Percentiles rank a stretch among this genome's conserved stretches.
Conservation (phyloP, 2,113 vertebrate genomes). For the Pyrgilauda ruficollis region DNA sequence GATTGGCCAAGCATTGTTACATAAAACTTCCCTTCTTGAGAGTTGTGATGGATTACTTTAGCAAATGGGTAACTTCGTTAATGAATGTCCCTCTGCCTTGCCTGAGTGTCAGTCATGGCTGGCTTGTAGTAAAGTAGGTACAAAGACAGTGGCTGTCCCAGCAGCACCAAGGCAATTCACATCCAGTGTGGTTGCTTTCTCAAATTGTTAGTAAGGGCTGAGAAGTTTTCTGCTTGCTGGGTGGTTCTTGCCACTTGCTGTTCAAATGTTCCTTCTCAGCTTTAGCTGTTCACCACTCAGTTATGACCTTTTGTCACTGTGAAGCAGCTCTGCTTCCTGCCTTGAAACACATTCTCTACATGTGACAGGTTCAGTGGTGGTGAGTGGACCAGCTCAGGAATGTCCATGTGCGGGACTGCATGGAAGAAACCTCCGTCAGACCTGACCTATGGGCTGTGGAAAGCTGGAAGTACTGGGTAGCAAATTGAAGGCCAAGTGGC, state of each 20-base stretch:
- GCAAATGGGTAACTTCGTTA: conserved; percentile 20
- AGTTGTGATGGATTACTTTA: conserved; percentile 12
- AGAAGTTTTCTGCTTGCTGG: neutral
- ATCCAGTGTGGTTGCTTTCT: neutral
- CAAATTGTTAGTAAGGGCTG: neutral
- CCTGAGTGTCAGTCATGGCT: neutral
- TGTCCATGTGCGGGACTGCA: neutral
- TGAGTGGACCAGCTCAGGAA: neutral
- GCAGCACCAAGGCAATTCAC: neutral
- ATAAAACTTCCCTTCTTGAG: neutral
- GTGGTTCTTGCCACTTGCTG: neutral
- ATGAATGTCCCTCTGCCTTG: neutral
- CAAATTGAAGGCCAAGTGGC: neutral
- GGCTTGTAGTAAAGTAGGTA: neutral
- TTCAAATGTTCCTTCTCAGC: neutral
- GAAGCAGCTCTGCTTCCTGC: neutral
- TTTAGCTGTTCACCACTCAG: neutral
- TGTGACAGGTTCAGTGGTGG: neutral
- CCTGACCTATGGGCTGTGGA: neutral
- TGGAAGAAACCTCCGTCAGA: neutral
- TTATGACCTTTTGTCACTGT: neutral
- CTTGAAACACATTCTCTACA: neutral
- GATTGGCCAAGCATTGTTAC: neutral
- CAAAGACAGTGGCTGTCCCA: neutral
- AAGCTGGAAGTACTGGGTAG: neutral